Base-by-base conservation (phyloP, 2,888 invertebrate genomes). In the Orthosia cruda region DNA sequence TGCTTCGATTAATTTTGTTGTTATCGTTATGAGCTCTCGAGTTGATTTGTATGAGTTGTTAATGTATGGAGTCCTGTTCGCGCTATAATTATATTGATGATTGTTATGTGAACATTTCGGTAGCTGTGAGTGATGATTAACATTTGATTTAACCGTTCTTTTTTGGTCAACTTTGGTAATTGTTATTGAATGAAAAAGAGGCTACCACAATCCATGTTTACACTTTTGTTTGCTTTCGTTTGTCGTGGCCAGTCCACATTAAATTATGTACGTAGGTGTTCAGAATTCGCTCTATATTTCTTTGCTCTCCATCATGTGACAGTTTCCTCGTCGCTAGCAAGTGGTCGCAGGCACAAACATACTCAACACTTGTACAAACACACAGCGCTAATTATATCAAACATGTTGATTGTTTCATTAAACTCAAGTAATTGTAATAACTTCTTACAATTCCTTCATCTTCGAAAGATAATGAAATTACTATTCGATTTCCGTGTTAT, bases 351-450 rank as follows among this genome's bases (percentile, higher is more conserved):
- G 47, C 57, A 52, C 65, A 32, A 57, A 76, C 20, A 45, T 18
- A n/a, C 20, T 32, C 71, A 20, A 57, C 85, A 87, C 87, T 74
- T 84, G 87, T 59, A 52, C 81, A 79, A 74, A 79, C 57, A 84
- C 74, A 68, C 49, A 77, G 69, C 64, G 77, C 66, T 80, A 83
- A 84, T 69, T 74, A 68, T 58, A 71, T n/a, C 7, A 26, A 69
- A 45, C 12, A 26, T 73, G 52, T 59, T 70, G 54, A 61, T 58
- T 67, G 15, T 70, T 57, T 61, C 54, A 77, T 68, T 70, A 69
- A 13, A 68, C 16, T 64, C 20, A 26, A n/a, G 32, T 47, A 20
- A 52, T 47, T 54, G 13, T 57, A 61, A 20, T 47, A 62, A n/a
- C 23, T 40, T 40, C 23, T 54, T 63, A 67, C 12, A 52, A 13